These are phyloP conservation scores for Polia nebulosa DNA, from an alignment of 2,888 invertebrate species.

Conservation along the genomic window DNA sequence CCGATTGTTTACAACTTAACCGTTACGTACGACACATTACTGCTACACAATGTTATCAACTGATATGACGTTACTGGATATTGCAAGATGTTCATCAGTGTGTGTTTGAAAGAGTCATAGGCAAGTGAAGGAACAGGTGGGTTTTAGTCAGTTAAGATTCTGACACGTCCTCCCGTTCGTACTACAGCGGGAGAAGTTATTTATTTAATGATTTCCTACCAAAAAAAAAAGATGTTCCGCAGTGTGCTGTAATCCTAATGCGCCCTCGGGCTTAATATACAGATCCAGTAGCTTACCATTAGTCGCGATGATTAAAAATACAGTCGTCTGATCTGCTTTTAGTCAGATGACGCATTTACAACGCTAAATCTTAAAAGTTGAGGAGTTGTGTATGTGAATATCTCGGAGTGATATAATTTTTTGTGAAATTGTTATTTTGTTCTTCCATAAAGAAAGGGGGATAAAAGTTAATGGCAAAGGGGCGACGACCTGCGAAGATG, in stretches of 20 bases:
- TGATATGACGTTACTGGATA: constrained; percentile 4
- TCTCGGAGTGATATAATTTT: constrained; percentile 18
- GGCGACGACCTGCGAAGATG: constrained; percentile 4
- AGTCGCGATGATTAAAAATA: constrained; percentile 57
- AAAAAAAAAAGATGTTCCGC: not conserved
- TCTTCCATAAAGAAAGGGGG: constrained; percentile 4
- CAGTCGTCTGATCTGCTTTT: constrained; percentile 44
- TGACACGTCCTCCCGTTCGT: too few relatives aligned
- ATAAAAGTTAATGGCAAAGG: constrained; percentile 9
- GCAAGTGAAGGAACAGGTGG: too few relatives aligned
- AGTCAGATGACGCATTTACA: constrained; percentile 55
- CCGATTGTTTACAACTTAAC: constrained; percentile 48
- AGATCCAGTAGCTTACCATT: constrained; percentile 41
- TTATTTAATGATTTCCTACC: too few relatives aligned
- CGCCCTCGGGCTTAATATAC: constrained; percentile 37
- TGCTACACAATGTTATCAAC: constrained; percentile 8
- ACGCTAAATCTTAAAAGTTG: constrained; percentile 30
- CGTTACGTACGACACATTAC: constrained; percentile 25
- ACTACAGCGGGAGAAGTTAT: too few relatives aligned
- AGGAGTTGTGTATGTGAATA: constrained; percentile 20
- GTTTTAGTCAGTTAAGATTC: too few relatives aligned
- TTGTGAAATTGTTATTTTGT: constrained; percentile 21
- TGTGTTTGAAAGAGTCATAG: too few relatives aligned
- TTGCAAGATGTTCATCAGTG: constrained; percentile 12
- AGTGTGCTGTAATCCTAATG: constrained; percentile 39